Conservation (phyloP, 2,797 vertebrate species). For the Nyctalus aviator region DNA sequence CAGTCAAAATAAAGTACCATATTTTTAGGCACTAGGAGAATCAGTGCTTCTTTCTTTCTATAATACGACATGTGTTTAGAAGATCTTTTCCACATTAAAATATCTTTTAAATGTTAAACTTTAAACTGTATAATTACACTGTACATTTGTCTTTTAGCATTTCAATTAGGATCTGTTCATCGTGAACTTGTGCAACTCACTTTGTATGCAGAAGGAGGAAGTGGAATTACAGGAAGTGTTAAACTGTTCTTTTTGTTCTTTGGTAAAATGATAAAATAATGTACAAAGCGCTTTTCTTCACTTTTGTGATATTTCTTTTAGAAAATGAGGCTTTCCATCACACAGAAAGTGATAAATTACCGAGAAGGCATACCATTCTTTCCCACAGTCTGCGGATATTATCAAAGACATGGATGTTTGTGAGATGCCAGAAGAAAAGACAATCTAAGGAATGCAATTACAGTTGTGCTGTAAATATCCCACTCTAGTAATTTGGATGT, state of each 20-base stretch:
- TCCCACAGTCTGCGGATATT: constrained; percentile 78
- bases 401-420: constrained; percentile 74
- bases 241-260: constrained; percentile 45
- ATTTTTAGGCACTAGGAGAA: constrained; percentile 82
- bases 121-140: constrained; percentile 74
- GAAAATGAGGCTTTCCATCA: constrained; percentile 86
- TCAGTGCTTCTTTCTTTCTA: constrained; percentile 79
- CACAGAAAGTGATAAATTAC: constrained; percentile 85
- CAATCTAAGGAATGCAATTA: constrained; percentile 76
- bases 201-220: constrained; percentile 71
- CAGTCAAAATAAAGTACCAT: constrained; percentile 82
- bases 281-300: constrained; percentile 75
- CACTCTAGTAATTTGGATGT: constrained; percentile 73
- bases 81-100: constrained; percentile 81
- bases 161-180: constrained; percentile 73
- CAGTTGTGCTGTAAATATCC: constrained; percentile 67
- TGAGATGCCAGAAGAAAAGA: constrained; percentile 68
- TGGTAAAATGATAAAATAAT: constrained; percentile 74
- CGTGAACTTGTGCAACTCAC: constrained; percentile 61
- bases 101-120: constrained; percentile 67
- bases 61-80: constrained; percentile 83
- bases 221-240: constrained; percentile 74
- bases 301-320: constrained; percentile 81
- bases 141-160: constrained; percentile 75
- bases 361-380: constrained; percentile 76